Conservation (phyloP, 2,888 invertebrate species). For the Pyrrhosoma nymphula region DNA sequence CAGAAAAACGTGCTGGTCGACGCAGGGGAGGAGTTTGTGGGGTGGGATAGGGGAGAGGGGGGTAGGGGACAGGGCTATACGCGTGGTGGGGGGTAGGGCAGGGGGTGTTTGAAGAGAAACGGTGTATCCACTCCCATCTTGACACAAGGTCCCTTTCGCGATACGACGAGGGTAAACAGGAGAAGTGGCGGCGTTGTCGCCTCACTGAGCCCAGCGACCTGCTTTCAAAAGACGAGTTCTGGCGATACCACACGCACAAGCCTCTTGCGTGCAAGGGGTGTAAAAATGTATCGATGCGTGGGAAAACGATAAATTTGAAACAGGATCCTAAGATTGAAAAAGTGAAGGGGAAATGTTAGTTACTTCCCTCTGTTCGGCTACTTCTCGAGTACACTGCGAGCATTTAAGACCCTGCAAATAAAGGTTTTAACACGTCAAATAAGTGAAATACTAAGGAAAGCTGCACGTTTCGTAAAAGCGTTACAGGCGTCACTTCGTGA, state of each 20-base stretch:
- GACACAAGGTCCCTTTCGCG: neutral
- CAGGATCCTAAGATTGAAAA: too few species aligned
- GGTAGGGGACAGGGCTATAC: neutral
- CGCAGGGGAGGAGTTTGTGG: neutral
- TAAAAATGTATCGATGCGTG: too few species aligned
- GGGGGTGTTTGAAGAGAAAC: neutral
- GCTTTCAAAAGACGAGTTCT: neutral
- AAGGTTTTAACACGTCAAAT: too few species aligned
- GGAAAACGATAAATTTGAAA: too few species aligned
- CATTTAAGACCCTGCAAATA: too few species aligned
- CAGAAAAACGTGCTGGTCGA: neutral
- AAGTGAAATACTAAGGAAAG: too few species aligned
- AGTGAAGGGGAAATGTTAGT: too few species aligned
- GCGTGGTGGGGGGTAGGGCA: neutral
- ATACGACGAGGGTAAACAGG: neutral
- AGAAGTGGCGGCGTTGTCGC: neutral
- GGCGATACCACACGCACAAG: neutral
- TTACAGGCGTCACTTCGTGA: too few species aligned
- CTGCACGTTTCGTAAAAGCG: too few species aligned
- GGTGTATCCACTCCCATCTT: neutral
- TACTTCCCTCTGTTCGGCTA: too few species aligned
- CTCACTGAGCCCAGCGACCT: neutral
- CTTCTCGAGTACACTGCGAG: too few species aligned
- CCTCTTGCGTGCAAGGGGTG: too few species aligned
- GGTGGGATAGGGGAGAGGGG: neutral